Conservation (phyloP, 92 coral and sea anemone genomes). For the Porites divaricata region DNA sequence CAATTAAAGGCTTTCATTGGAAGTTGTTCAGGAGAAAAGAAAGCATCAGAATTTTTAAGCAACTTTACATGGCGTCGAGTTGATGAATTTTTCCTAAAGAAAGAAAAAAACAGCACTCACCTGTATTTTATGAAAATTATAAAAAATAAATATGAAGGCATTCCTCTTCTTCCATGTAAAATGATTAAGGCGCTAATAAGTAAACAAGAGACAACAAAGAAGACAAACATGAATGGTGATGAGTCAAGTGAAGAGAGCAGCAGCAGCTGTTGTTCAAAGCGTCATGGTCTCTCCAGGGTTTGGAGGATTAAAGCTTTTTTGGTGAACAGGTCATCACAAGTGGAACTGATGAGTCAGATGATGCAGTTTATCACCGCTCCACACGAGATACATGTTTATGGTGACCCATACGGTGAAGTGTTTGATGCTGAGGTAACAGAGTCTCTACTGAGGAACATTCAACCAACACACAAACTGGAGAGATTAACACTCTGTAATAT, state of each 20-base stretch:
- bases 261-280: neutral
- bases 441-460: neutral
- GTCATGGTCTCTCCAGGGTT: neutral
- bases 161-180: too few relatives aligned
- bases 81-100: neutral
- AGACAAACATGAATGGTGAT: neutral
- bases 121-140: neutral
- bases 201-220: neutral
- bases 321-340: neutral
- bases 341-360: neutral
- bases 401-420: neutral
- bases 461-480: neutral
- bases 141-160: too few relatives aligned
- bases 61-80: neutral
- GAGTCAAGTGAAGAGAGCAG: constrained; percentile 7
- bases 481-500: neutral
- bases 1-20: neutral
- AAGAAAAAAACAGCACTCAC: neutral
- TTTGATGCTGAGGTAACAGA: neutral
- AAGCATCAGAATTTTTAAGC: constrained; percentile 9
- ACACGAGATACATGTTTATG: rapidly evolving
- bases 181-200: neutral
- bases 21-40: constrained; percentile 28
- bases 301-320: rapidly evolving
- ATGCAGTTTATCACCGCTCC: neutral